Evolutionary conservation across 2,113 vertebrate genomes (phyloP).

Genomic region (Dicerorhinus sumatrensis): DNA sequence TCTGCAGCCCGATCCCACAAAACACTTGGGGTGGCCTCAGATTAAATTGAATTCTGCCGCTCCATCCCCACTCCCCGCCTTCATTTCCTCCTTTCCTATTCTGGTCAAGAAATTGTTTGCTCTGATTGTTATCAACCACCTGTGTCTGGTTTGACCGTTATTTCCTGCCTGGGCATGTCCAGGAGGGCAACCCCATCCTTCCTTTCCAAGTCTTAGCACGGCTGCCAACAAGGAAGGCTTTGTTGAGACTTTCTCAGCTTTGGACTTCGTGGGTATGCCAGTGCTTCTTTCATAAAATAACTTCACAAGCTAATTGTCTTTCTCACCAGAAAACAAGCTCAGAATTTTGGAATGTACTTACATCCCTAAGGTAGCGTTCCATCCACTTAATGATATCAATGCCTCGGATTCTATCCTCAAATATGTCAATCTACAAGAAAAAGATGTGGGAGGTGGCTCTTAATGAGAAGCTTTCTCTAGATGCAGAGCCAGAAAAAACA

Average conservation of each 20-base stretch:
- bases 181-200: slow-evolving; percentile 70
- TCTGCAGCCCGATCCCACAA: background rate
- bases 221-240: slow-evolving; percentile 65
- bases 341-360: slow-evolving; percentile 86
- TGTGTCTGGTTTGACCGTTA: slow-evolving; percentile 77
- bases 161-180: slow-evolving; percentile 73
- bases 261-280: background rate
- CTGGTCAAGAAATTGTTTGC: slow-evolving; percentile 72
- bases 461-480: background rate
- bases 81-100: slow-evolving; percentile 74
- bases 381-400: slow-evolving; percentile 97
- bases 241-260: slow-evolving; percentile 61
- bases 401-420: slow-evolving; percentile 92
- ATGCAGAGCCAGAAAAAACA: slow-evolving; percentile 29
- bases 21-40: slow-evolving; percentile 53
- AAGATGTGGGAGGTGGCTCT: background rate
- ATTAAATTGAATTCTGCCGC: slow-evolving; percentile 55
- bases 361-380: slow-evolving; percentile 95
- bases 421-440: slow-evolving; percentile 94
- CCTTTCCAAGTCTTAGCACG: slow-evolving; percentile 53
- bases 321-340: background rate
- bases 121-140: slow-evolving; percentile 82
- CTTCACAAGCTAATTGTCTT: slow-evolving; percentile 18
- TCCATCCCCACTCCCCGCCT: background rate
- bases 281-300: slow-evolving; percentile 12